These are phyloP conservation scores for Phrynocephalus guinanensis DNA, from an alignment of 2,797 vertebrate species.

Conservation along the genomic window DNA sequence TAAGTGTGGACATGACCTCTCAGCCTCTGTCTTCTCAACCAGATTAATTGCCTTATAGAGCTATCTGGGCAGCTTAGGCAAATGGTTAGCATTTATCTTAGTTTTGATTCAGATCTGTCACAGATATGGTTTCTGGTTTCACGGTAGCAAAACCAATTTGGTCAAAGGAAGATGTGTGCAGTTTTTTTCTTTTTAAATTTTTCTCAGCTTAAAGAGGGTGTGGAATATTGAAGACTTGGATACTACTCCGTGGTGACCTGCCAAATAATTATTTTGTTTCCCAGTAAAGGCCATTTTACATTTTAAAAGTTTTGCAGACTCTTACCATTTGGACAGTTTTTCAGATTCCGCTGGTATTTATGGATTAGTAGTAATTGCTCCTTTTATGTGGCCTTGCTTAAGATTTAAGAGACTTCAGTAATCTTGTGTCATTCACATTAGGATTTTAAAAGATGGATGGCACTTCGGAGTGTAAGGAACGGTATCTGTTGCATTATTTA, in stretches of 20 bases:
- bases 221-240: not conserved
- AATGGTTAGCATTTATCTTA: no score
- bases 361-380: slow-evolving; percentile 58
- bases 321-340: slow-evolving; percentile 46
- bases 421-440: slow-evolving; percentile 4
- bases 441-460: slow-evolving; percentile 34
- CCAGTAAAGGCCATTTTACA: not conserved
- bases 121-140: not conserved
- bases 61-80: no score
- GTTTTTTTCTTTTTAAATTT: not conserved
- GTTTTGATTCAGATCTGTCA: not conserved
- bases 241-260: not conserved
- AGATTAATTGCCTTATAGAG: no score
- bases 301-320: slow-evolving; percentile 17
- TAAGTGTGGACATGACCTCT: no score
- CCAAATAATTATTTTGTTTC: not conserved
- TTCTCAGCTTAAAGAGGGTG: not conserved
- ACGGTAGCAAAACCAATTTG: not conserved
- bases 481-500: not conserved
- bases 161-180: not conserved
- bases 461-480: slow-evolving; percentile 19
- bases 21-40: no score
- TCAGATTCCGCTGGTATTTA: slow-evolving; percentile 49
- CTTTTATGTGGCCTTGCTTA: slow-evolving; percentile 50
- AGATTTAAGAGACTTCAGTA: slow-evolving; percentile 50